Evolutionary conservation across 2,113 vertebrate species (phyloP).

Genomic region (Cynocephalus volans): DNA sequence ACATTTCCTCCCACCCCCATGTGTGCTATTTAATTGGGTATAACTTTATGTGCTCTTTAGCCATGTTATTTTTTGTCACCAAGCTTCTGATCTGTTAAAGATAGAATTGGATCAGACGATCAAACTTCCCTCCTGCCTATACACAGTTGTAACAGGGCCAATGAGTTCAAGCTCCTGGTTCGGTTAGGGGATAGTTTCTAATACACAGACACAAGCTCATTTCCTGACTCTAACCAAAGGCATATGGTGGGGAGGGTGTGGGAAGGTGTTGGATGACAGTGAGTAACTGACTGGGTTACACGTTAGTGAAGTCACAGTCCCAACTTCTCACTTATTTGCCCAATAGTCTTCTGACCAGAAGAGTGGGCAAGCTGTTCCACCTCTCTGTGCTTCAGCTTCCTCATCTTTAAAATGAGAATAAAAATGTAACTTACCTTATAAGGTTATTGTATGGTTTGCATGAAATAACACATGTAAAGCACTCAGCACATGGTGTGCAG

Average conservation of each 20-base stretch:
- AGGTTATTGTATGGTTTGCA: neutral
- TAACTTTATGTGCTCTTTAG: neutral
- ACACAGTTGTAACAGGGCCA: neutral
- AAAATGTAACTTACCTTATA: neutral
- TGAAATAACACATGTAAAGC: neutral
- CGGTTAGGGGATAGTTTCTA: neutral
- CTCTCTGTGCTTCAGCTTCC: neutral
- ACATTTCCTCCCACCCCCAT: neutral
- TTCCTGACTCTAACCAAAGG: neutral
- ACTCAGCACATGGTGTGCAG: too few relatives aligned
- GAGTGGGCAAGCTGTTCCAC: neutral
- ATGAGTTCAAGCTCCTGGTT: neutral
- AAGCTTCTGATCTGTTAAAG: neutral
- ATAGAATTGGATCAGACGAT: neutral
- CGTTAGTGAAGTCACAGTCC: neutral
- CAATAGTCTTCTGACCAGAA: neutral
- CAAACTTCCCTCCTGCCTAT: neutral
- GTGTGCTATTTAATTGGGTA: neutral
- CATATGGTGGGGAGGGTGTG: fast-evolving
- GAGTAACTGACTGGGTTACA: neutral
- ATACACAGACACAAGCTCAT: neutral
- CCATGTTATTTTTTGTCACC: neutral
- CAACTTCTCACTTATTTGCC: neutral
- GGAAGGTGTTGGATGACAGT: neutral
- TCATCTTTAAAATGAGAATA: neutral